Evolutionary conservation across 2,113 vertebrate genomes (phyloP).

Genomic region (Microcebus tavaratra): DNA sequence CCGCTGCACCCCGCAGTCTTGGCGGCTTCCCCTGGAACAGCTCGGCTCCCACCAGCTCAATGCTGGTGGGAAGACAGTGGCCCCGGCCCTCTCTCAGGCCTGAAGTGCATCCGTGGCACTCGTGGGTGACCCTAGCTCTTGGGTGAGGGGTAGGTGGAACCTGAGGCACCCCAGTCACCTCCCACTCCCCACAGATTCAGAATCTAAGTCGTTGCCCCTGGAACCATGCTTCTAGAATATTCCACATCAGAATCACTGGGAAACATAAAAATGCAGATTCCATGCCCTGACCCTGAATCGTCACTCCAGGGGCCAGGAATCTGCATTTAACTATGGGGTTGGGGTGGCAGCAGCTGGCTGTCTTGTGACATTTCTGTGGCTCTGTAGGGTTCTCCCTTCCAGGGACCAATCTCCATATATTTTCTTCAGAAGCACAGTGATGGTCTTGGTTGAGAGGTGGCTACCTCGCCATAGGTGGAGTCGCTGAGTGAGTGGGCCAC

Average conservation of each 20-base stretch:
- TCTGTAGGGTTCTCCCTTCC: not conserved
- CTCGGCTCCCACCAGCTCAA: too few relatives aligned
- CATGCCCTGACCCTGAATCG: not conserved
- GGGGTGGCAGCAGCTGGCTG: not conserved
- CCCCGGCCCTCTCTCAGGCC: not conserved
- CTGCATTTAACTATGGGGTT: not conserved
- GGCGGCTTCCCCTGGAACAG: rapidly evolving
- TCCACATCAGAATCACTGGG: not conserved
- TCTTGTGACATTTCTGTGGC: not conserved
- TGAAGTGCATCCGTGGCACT: too few relatives aligned
- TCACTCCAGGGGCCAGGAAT: not conserved
- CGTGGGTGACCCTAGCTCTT: not conserved
- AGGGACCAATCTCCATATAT: not conserved
- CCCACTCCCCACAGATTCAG: not conserved
- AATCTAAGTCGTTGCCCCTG: not conserved
- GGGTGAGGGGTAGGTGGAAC: not conserved
- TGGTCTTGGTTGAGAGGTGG: not conserved
- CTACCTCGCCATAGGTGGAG: not conserved
- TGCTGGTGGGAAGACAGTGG: not conserved
- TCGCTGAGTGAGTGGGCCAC: not conserved
- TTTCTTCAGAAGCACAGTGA: not conserved
- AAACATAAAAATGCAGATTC: not conserved
- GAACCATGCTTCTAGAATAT: not conserved
- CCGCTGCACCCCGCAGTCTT: not conserved
- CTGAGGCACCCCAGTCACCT: not conserved